Conservation (phyloP, 2,888 invertebrate genomes). For the Lasiommata megera region DNA sequence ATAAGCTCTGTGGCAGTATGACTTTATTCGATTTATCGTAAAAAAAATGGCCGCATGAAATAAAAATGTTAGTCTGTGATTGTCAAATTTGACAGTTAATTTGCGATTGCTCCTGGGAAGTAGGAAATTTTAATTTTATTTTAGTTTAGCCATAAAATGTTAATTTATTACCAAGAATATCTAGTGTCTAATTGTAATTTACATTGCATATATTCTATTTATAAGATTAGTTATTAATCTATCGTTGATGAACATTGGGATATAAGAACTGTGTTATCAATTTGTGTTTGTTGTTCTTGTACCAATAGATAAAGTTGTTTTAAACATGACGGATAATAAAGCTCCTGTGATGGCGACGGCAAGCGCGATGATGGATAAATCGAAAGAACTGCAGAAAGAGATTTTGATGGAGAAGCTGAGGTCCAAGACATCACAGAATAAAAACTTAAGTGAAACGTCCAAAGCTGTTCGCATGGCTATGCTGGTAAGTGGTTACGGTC, state of each 20-base stretch:
- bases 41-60: neutral
- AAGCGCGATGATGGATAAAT: conserved; percentile 65
- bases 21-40: too few species aligned
- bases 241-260: neutral
- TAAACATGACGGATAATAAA: conserved; percentile 62
- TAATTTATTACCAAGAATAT: conserved; percentile 5
- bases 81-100: conserved; percentile 41
- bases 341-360: conserved; percentile 54
- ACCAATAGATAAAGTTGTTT: conserved; percentile 30
- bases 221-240: conserved; percentile 1
- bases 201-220: neutral
- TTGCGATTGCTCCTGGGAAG: conserved; percentile 27
- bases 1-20: neutral
- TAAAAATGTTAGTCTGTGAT: neutral
- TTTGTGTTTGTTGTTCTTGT: conserved; percentile 38
- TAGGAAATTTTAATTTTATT: conserved; percentile 6
- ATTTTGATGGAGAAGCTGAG: conserved; percentile 95
- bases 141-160: conserved; percentile 9
- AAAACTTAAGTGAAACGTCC: conserved; percentile 91
- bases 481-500: conserved; percentile 78
- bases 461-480: conserved; percentile 93
- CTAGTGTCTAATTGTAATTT: conserved; percentile 7
- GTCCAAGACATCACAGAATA: conserved; percentile 90
- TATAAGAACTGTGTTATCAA: conserved; percentile 33
- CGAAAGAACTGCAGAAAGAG: conserved; percentile 86